Base-by-base conservation (phyloP, 2,888 invertebrate species). In the Cantharis lateralis region DNA sequence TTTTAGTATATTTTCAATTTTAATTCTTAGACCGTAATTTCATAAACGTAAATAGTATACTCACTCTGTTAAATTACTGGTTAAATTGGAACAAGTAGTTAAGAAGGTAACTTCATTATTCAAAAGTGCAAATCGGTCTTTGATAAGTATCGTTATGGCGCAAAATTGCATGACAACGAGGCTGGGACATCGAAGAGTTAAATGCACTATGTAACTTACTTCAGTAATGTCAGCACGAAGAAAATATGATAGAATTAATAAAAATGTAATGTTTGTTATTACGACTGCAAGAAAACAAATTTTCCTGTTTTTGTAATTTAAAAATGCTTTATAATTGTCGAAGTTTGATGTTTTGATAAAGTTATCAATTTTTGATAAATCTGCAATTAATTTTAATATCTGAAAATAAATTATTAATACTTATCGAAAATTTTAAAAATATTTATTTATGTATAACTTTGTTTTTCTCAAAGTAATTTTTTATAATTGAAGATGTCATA, bases 191-290 rank as follows among this genome's bases (percentile, higher is more conserved):
- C n/a, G 5, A n/a, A 48, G 0, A 48, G n/a, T 7, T n/a, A 48
- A n/a, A n/a, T n/a, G n/a, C 0, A 1, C 1, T n/a, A n/a, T 2
- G 5, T n/a, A 48, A n/a, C n/a, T 48, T 1, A 48, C 7, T 7
- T n/a, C n/a, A n/a, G 0, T 0, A n/a, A 48, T 7, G 0, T n/a
- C n/a, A 1, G 0, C 0, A n/a, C n/a, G 4, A 7, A n/a, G 48
- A 48, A 48, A 48, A n/a, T 48, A 48, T n/a, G 48, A 48, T 7
- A 48, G 1, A n/a, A n/a, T 48, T 48, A 48, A 48, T n/a, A 7
- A 4, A 2, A 0, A n/a, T 7, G 5, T 2, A 48, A n/a, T 0
- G 7, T 4, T n/a, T n/a, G 48, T 5, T 1, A 5, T 32, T 32
- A 32, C 5, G 5, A 32, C 13, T 32, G n/a, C n/a, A 13, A 13